These are phyloP conservation scores for Theocolax elegans DNA, from an alignment of 1,140 invertebrate genomes.

Conservation along the genomic window DNA sequence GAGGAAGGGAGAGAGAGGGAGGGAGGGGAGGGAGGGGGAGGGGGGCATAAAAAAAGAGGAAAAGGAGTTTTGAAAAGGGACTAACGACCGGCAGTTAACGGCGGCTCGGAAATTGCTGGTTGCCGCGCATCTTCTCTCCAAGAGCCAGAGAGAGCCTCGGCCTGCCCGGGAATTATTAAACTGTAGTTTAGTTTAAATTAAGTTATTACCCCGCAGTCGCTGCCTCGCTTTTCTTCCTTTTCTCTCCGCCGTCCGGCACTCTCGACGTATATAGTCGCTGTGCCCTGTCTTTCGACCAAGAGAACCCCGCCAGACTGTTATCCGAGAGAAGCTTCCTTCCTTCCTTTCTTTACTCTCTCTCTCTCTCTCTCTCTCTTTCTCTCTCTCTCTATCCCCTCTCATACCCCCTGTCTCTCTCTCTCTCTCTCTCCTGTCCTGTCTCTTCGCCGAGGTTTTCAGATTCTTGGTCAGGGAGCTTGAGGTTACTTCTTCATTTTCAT, in stretches of 20 bases:
- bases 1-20: constrained; percentile 34
- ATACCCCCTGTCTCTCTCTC: not conserved
- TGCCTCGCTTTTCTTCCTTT: constrained; percentile 47
- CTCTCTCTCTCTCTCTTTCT: not conserved
- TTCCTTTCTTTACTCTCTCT: constrained; percentile 4
- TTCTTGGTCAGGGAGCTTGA: not conserved
- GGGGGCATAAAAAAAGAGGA: constrained; percentile 48
- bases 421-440: not conserved
- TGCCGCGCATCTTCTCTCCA: constrained; percentile 59
- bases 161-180: constrained; percentile 67
- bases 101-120: constrained; percentile 69
- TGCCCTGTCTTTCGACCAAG: not conserved
- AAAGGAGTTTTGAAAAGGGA: constrained; percentile 70
- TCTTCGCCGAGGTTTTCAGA: not conserved
- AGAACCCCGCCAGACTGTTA: not conserved
- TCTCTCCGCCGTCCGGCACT: constrained; percentile 20
- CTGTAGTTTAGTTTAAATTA: constrained; percentile 71
- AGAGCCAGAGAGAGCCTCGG: constrained; percentile 8
- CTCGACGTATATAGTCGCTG: no score
- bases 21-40: constrained; percentile 18
- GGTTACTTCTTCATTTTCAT: no score
- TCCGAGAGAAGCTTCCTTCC: constrained; percentile 4
- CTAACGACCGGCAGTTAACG: constrained; percentile 70
- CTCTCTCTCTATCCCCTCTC: not conserved
- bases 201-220: constrained; percentile 66